Conservation (phyloP, 1,140 invertebrate genomes). For the Drosophila albomicans region DNA sequence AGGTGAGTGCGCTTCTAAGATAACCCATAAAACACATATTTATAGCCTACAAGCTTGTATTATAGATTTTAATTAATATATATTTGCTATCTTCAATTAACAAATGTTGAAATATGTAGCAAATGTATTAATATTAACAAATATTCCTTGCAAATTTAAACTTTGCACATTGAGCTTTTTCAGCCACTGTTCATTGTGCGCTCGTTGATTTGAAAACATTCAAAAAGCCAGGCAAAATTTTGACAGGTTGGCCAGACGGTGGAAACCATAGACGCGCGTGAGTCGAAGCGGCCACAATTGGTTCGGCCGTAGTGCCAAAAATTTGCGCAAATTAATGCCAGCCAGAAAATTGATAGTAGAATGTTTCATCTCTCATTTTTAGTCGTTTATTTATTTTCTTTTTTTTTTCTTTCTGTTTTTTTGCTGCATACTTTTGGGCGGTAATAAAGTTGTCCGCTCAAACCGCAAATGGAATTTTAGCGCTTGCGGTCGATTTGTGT, state of each 20-base stretch:
- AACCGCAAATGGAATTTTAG: slow-evolving; percentile 78
- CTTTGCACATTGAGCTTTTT: neutral
- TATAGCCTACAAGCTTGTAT: no score
- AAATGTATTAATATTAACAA: no score
- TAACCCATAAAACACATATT: no score
- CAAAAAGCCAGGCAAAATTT: slow-evolving; percentile 42
- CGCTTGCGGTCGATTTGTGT: slow-evolving; percentile 65
- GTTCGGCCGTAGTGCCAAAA: slow-evolving; percentile 66
- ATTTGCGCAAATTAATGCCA: slow-evolving; percentile 73
- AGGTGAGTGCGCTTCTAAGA: no score
- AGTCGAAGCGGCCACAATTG: slow-evolving; percentile 63
- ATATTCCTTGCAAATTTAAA: no score
- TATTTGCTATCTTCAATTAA: no score
- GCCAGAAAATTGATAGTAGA: slow-evolving; percentile 73
- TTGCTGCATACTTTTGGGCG: slow-evolving; percentile 59
- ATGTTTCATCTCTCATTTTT: slow-evolving; percentile 56
- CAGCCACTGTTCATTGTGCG: slow-evolving; percentile 25
- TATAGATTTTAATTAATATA: no score
- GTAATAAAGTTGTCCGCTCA: slow-evolving; percentile 72
- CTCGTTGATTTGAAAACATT: slow-evolving; percentile 35
- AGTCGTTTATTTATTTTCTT: neutral
- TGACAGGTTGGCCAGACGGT: slow-evolving; percentile 59
- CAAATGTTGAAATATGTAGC: no score
- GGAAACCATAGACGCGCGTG: slow-evolving; percentile 44
- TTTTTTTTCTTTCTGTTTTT: slow-evolving; percentile 12